phyloP scores from a whole-genome alignment of 2,113 vertebrate species.

The Pelobates fuscus region DNA sequence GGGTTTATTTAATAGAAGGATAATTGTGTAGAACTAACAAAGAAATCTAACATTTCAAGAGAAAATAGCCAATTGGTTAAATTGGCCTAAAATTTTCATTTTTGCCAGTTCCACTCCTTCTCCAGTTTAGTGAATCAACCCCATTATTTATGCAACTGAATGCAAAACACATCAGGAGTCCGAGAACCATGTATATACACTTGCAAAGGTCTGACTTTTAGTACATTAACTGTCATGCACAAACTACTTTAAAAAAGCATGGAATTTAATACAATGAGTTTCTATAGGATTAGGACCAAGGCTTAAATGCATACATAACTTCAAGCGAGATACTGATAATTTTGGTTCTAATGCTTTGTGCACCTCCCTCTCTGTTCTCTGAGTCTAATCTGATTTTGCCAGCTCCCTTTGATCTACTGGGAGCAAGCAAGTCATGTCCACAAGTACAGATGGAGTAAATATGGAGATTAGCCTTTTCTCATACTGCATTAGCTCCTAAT shows the following conservation, averaged over 20 bases:
- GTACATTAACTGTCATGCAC: conserved; percentile 45
- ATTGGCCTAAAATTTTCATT: too few species aligned
- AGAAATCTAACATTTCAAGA: too few species aligned
- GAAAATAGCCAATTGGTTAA: too few species aligned
- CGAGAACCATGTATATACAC: conserved; percentile 13
- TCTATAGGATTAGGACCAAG: conserved; percentile 67
- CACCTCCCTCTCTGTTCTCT: conserved; percentile 67
- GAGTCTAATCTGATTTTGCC: conserved; percentile 89
- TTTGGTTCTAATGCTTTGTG: conserved; percentile 71
- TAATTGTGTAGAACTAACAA: too few species aligned
- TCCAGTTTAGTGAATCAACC: too few species aligned
- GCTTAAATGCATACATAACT: conserved; percentile 64
- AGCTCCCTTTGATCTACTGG: conserved; percentile 89
- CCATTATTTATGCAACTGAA: conserved; percentile 1
- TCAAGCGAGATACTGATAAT: conserved; percentile 67
- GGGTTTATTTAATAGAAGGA: too few species aligned
- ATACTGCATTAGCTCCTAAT: conserved; percentile 91
- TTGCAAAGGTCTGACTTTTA: conserved; percentile 14
- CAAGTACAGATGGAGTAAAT: conserved; percentile 94
- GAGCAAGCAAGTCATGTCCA: conserved; percentile 80
- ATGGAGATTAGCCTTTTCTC: conserved; percentile 92
- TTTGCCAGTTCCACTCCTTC: too few species aligned
- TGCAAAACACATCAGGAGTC: neutral
- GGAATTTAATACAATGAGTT: conserved; percentile 54
- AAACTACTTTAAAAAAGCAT: conserved; percentile 52